Conservation (phyloP, 2,888 invertebrate genomes). For the Lottia scabra region DNA sequence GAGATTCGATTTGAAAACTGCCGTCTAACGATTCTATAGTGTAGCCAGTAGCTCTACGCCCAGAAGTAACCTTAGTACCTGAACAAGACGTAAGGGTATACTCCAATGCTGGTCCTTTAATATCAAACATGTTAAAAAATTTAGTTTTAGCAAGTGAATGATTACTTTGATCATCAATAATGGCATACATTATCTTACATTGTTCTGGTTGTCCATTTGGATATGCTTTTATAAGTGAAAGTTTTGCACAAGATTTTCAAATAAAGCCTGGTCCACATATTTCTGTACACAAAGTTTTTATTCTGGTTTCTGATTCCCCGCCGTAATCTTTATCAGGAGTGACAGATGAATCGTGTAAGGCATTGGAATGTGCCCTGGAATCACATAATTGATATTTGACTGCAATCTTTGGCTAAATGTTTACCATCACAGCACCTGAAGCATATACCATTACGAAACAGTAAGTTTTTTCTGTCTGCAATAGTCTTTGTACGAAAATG, state of each 20-base stretch:
- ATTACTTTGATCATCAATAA: constrained; percentile 39
- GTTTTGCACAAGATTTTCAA: constrained; percentile 37
- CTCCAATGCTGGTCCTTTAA: background rate
- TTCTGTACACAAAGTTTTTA: constrained; percentile 15
- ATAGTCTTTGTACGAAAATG: constrained; percentile 15
- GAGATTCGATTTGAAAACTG: constrained; percentile 15
- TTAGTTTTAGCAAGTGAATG: constrained; percentile 21
- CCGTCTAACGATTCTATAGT: constrained; percentile 24
- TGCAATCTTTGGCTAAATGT: background rate
- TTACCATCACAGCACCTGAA: constrained; percentile 17
- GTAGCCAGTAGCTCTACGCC: constrained; percentile 18
- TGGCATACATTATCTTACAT: constrained; percentile 19
- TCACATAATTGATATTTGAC: too few relatives aligned
- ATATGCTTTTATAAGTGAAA: constrained; percentile 25
- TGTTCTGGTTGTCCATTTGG: constrained; percentile 20
- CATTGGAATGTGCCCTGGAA: too few relatives aligned
- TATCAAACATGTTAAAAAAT: constrained; percentile 28
- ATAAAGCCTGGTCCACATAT: constrained; percentile 23
- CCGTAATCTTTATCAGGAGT: too few relatives aligned
- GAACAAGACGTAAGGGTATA: constrained; percentile 30
- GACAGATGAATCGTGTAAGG: too few relatives aligned
- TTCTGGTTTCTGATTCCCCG: too few relatives aligned
- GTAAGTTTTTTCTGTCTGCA: too few relatives aligned
- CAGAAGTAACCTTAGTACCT: constrained; percentile 21
- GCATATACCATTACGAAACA: too few relatives aligned